phyloP scores from a whole-genome alignment of 2,113 vertebrate genomes.

The Falcunculus frontatus region DNA sequence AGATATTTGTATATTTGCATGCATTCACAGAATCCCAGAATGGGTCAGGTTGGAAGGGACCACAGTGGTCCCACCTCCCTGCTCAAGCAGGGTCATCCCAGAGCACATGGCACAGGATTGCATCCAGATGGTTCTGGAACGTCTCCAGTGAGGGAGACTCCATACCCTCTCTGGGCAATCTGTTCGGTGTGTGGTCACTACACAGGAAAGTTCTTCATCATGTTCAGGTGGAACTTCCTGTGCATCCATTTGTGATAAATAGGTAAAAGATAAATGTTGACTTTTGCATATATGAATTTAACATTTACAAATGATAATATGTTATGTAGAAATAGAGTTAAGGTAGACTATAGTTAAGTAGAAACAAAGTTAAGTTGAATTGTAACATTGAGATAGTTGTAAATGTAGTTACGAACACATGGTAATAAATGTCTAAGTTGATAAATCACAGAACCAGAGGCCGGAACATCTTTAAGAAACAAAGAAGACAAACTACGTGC shows the following conservation, averaged over 20 bases:
- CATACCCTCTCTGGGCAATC: neutral
- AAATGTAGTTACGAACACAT: too few relatives aligned
- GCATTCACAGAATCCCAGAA: neutral
- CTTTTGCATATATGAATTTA: too few relatives aligned
- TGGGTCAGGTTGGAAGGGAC: neutral
- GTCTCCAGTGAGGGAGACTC: neutral
- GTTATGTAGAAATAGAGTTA: too few relatives aligned
- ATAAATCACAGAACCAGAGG: too few relatives aligned
- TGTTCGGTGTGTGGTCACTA: neutral
- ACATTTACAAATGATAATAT: too few relatives aligned
- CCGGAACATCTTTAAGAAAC: too few relatives aligned
- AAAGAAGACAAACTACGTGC: too few relatives aligned
- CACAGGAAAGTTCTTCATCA: neutral
- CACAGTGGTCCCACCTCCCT: neutral
- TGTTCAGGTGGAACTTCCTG: neutral
- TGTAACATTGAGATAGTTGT: too few relatives aligned
- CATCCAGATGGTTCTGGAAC: fast-evolving
- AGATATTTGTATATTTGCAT: neutral
- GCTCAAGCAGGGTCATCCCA: neutral
- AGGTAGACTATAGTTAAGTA: too few relatives aligned
- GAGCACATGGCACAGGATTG: neutral
- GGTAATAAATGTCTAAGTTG: too few relatives aligned
- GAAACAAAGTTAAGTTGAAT: too few relatives aligned
- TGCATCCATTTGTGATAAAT: neutral
- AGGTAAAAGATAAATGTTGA: too few relatives aligned